Conservation (phyloP, 2,888 invertebrate genomes). For the Spodoptera littoralis region DNA sequence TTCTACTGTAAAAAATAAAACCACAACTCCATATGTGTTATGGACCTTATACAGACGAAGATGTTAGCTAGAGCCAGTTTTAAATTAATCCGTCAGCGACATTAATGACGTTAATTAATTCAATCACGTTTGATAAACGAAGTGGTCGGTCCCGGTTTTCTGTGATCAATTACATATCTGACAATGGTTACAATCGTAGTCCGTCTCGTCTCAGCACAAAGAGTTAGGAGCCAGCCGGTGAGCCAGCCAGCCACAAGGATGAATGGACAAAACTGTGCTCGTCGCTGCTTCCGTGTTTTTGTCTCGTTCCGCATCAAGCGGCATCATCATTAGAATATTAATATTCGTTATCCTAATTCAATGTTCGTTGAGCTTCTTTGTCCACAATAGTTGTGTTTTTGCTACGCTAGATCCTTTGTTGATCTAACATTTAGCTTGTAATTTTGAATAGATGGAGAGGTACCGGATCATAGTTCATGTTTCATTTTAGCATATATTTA, state of each 20-base stretch:
- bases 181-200: slow-evolving; percentile 47
- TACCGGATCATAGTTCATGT: slow-evolving; percentile 60
- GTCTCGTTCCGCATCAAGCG: slow-evolving; percentile 78
- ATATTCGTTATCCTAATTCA: slow-evolving; percentile 72
- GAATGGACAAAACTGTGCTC: slow-evolving; percentile 77
- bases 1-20: slow-evolving; percentile 3
- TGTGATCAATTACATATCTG: slow-evolving; percentile 60
- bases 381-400: slow-evolving; percentile 61
- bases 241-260: slow-evolving; percentile 71
- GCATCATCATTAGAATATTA: slow-evolving; percentile 82
- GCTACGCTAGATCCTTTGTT: slow-evolving; percentile 65
- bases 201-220: slow-evolving; percentile 55
- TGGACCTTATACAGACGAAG: slow-evolving; percentile 4
- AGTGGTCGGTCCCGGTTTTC: slow-evolving; percentile 63
- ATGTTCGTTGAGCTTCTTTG: slow-evolving; percentile 66
- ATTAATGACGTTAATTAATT: slow-evolving; percentile 69
- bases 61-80: slow-evolving; percentile 34
- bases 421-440: slow-evolving; percentile 55
- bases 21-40: slow-evolving; percentile 3
- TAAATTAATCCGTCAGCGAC: slow-evolving; percentile 55
- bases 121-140: slow-evolving; percentile 66
- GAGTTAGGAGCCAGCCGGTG: slow-evolving; percentile 45
- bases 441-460: slow-evolving; percentile 42
- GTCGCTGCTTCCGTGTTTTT: slow-evolving; percentile 83
- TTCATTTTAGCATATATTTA: slow-evolving; percentile 43